Evolutionary conservation across 2,888 invertebrate species (phyloP).

Genomic region (Cistogaster globosa): DNA sequence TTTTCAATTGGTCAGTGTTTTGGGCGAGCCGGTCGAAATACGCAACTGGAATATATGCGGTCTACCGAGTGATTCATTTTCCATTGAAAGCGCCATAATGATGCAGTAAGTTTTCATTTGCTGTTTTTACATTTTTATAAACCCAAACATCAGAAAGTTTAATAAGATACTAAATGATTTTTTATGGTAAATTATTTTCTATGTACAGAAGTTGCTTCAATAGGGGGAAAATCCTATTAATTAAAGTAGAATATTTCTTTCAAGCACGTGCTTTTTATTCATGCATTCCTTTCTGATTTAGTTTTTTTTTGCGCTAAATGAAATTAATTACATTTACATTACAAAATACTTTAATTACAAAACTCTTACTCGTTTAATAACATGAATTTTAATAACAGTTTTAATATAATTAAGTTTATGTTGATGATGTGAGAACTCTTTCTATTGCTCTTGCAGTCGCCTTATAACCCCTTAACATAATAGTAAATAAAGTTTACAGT

Average conservation of each 20-base stretch:
- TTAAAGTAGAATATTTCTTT: slow-evolving; percentile 12
- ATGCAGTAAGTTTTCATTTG: slow-evolving; percentile 86
- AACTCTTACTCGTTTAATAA: slow-evolving; percentile 18
- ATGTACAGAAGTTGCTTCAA: too few relatives aligned
- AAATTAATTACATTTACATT: slow-evolving; percentile 68
- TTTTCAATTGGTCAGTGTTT: slow-evolving; percentile 90
- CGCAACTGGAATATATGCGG: slow-evolving; percentile 96
- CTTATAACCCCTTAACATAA: not conserved
- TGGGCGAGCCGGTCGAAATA: slow-evolving; percentile 94
- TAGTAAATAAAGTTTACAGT: too few relatives aligned
- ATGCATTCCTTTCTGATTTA: not conserved
- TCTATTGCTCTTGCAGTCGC: not conserved
- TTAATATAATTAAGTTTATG: slow-evolving; percentile 15
- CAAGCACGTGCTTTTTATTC: not conserved
- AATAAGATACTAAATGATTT: not conserved
- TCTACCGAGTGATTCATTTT: slow-evolving; percentile 93
- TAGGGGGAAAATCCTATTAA: slow-evolving; percentile 17
- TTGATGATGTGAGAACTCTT: slow-evolving; percentile 1
- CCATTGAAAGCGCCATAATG: slow-evolving; percentile 95
- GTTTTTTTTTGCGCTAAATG: slow-evolving; percentile 14
- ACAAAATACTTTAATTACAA: slow-evolving; percentile 69
- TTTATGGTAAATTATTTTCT: not conserved
- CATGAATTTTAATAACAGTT: slow-evolving; percentile 42
- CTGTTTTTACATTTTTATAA: not conserved
- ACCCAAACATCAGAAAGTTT: slow-evolving; percentile 7